Percentiles rank a stretch among this genome's conserved stretches.
These are phyloP conservation scores for Sternarchorhynchus goeldii DNA, from an alignment of 2,797 vertebrate species.

Conservation along the genomic window DNA sequence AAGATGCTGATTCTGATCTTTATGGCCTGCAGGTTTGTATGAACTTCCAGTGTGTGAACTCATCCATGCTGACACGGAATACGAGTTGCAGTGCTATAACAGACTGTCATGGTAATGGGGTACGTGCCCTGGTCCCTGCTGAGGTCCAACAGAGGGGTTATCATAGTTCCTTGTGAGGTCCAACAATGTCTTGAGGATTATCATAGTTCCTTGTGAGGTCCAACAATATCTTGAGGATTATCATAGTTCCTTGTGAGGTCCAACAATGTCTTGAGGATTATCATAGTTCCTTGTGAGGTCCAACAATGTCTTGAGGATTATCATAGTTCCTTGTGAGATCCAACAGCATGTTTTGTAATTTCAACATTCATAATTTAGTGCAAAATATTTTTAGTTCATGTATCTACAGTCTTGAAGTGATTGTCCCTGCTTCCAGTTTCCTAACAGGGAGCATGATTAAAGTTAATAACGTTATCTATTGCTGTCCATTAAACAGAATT, in stretches of 20 bases:
- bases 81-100: slow-evolving; percentile 73
- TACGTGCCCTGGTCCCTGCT: slow-evolving; percentile 62
- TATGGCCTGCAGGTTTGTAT: slow-evolving; percentile 76
- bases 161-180: not conserved
- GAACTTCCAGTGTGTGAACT: slow-evolving; percentile 78
- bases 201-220: not conserved
- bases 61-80: slow-evolving; percentile 71
- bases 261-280: no score
- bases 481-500: not conserved
- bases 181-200: not conserved
- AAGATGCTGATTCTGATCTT: not conserved
- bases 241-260: not conserved
- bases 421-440: no score
- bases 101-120: slow-evolving; percentile 78
- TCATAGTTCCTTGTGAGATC: not conserved
- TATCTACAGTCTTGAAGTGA: no score
- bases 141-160: no score
- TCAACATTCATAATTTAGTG: no score
- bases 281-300: not conserved
- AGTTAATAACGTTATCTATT: not conserved
- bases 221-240: not conserved
- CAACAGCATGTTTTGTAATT: no score
- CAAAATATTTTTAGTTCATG: no score
- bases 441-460: not conserved
- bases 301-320: not conserved